A percentile compares a stretch with the other conserved stretches of the same genome.
phyloP scores from a whole-genome alignment of 2,888 invertebrate genomes.

The Ochropacha duplaris region DNA sequence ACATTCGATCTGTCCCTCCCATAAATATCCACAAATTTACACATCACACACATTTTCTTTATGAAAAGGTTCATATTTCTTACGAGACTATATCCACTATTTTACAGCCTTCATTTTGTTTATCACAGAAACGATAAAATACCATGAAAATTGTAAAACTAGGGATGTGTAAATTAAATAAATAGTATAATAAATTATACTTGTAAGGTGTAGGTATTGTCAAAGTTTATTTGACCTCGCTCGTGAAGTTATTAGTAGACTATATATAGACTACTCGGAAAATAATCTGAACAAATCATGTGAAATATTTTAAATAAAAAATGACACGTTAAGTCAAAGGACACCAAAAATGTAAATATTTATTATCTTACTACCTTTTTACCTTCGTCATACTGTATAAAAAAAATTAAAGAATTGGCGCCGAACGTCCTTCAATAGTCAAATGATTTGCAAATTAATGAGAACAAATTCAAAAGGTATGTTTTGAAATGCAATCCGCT shows the following conservation, averaged over 20 bases:
- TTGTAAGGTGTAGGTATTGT: background rate
- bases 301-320: no score
- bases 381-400: background rate
- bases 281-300: no score
- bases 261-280: no score
- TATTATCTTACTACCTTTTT: no score
- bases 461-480: background rate
- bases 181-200: background rate
- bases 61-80: background rate
- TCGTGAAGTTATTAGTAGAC: no score
- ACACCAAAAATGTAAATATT: background rate
- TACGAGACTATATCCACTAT: background rate
- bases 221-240: no score
- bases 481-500: background rate
- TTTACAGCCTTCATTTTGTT: background rate
- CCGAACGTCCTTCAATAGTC: background rate
- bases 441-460: background rate
- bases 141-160: background rate
- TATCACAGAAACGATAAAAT: background rate
- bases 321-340: no score
- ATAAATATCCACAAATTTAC: constrained; percentile 30
- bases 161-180: background rate
- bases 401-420: background rate
- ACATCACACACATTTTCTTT: constrained; percentile 26
- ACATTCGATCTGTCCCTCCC: constrained; percentile 14